These are phyloP conservation scores for Salmo trutta DNA, from an alignment of 2,797 vertebrate species.

Conservation along the genomic window DNA sequence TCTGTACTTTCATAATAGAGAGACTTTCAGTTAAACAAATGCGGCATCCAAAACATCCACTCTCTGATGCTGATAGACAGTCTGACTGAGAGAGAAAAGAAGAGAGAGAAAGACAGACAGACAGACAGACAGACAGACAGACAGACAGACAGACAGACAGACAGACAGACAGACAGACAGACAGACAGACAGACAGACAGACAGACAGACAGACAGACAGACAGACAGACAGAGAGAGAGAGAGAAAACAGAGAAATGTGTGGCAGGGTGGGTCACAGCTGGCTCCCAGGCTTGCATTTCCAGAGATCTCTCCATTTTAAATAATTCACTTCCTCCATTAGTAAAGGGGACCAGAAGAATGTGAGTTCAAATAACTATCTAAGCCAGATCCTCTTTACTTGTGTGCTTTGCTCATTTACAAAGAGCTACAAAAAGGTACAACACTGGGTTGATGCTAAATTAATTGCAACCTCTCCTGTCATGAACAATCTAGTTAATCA, in stretches of 20 bases:
- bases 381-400: constrained; percentile 3
- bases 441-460: constrained; percentile 39
- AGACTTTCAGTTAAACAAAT: constrained; percentile 19
- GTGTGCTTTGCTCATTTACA: neutral
- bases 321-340: constrained; percentile 54
- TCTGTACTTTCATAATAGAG: constrained; percentile 6
- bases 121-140: constrained; percentile 25
- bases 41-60: constrained; percentile 15
- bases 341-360: constrained; percentile 31
- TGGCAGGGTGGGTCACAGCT: constrained; percentile 56
- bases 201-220: constrained; percentile 23
- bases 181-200: neutral
- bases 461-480: constrained; percentile 42
- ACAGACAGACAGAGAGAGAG: constrained; percentile 14
- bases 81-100: constrained; percentile 7
- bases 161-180: constrained; percentile 30
- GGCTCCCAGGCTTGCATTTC: constrained; percentile 47
- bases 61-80: constrained; percentile 26
- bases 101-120: neutral
- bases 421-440: neutral
- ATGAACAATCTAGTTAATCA: constrained; percentile 47
- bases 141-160: constrained; percentile 7
- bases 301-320: constrained; percentile 51
- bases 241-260: constrained; percentile 37
- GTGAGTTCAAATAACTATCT: constrained; percentile 35